A percentile compares a stretch with the other conserved stretches of the same genome.
These are phyloP conservation scores for Neuroterus valhalla DNA, from an alignment of 1,140 invertebrate genomes.

Conservation along the genomic window DNA sequence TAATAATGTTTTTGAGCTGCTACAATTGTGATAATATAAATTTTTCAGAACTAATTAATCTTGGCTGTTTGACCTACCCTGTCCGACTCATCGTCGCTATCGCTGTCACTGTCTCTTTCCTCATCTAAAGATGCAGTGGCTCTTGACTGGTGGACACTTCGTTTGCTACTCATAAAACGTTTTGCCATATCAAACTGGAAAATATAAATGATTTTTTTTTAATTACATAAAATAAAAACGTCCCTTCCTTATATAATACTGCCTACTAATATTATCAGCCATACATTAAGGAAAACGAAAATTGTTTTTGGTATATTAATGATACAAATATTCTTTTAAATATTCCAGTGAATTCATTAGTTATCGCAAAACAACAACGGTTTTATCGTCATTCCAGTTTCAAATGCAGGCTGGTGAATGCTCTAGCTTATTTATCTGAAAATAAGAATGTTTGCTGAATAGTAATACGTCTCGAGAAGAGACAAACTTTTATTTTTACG, in stretches of 20 bases:
- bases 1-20: background rate
- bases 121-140: conserved; percentile 66
- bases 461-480: too few species aligned
- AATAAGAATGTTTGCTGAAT: too few species aligned
- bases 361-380: too few species aligned
- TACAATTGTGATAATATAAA: background rate
- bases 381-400: too few species aligned
- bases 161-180: conserved; percentile 68
- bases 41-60: conserved; percentile 3
- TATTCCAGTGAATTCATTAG: too few species aligned
- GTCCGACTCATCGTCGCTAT: conserved; percentile 77
- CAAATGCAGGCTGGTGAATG: too few species aligned
- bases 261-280: background rate
- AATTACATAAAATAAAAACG: background rate
- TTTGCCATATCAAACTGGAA: conserved; percentile 35
- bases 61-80: conserved; percentile 58
- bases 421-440: too few species aligned
- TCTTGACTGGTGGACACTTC: conserved; percentile 72
- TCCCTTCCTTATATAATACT: background rate
- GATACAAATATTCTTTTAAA: too few species aligned
- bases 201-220: conserved; percentile 6
- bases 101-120: conserved; percentile 77
- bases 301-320: too few species aligned
- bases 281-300: too few species aligned
- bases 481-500: too few species aligned